phyloP scores from a whole-genome alignment of 2,113 vertebrate species.

The Anhinga rufa region DNA sequence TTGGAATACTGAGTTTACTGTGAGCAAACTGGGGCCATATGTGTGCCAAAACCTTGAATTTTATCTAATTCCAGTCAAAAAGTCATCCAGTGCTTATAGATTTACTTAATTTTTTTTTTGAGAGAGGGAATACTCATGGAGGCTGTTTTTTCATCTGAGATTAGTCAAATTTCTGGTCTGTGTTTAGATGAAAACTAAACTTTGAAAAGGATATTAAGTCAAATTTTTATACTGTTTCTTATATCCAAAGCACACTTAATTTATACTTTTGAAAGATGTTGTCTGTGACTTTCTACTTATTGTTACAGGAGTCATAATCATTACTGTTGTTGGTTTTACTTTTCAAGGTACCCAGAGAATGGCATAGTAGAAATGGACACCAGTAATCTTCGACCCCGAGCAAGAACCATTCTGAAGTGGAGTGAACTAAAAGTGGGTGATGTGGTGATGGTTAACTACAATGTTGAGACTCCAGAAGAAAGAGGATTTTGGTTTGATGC shows the following conservation, averaged over 20 bases:
- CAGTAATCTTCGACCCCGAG: conserved; percentile 85
- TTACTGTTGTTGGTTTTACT: conserved; percentile 44
- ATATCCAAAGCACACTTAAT: neutral
- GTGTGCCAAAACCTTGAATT: neutral
- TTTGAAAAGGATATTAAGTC: neutral
- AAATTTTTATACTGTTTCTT: neutral
- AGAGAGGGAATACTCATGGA: neutral
- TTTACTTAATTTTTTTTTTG: neutral
- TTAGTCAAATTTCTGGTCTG: neutral
- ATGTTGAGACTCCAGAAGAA: conserved; percentile 91
- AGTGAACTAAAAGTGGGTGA: conserved; percentile 86
- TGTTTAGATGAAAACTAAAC: neutral
- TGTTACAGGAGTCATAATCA: neutral
- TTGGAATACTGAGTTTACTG: neutral
- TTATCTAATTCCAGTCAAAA: neutral
- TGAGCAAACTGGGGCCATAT: neutral
- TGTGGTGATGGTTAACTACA: conserved; percentile 94
- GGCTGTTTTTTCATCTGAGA: neutral
- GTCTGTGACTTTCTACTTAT: neutral
- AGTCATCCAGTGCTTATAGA: neutral
- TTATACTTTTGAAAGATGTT: neutral
- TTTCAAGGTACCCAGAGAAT: conserved; percentile 91
- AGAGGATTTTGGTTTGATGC: conserved; percentile 98
- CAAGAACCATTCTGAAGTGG: conserved; percentile 86
- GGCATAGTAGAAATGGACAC: conserved; percentile 86